A percentile compares a stretch with the other conserved stretches of the same genome.
phyloP scores from a whole-genome alignment of 2,888 invertebrate species.

The Netelia melanura region DNA sequence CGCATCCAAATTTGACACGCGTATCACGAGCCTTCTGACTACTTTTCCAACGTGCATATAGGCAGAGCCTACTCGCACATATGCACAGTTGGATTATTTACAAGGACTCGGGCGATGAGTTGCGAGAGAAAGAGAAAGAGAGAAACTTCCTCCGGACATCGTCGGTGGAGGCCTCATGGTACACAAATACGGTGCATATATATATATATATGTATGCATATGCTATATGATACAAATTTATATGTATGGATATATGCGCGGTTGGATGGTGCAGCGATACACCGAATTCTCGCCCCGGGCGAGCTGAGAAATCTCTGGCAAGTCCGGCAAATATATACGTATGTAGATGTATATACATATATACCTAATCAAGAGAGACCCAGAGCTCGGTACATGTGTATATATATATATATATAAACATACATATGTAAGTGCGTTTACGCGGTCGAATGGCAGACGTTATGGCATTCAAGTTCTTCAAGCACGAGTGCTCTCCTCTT shows the following conservation, averaged over 20 bases:
- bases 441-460: background rate
- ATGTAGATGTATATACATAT: background rate
- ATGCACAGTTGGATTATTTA: constrained; percentile 6
- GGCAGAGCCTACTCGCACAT: background rate
- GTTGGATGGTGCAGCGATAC: background rate
- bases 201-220: background rate
- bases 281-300: background rate
- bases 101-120: constrained; percentile 2
- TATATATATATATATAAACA: background rate
- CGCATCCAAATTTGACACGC: constrained; percentile 80
- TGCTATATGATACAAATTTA: background rate
- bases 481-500: background rate
- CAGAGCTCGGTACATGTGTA: background rate
- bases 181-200: background rate
- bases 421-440: background rate
- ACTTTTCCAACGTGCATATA: background rate
- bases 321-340: background rate
- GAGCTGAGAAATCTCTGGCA: background rate
- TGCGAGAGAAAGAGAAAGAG: background rate
- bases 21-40: constrained; percentile 81
- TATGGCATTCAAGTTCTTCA: background rate
- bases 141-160: background rate
- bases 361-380: background rate
- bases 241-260: background rate
- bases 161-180: background rate